Evolutionary conservation across 64 coral and sea anemone genomes (phyloP), one percentile per base, ranked within the genome.

Genomic region (Hydrozoanthus tunicans): DNA sequence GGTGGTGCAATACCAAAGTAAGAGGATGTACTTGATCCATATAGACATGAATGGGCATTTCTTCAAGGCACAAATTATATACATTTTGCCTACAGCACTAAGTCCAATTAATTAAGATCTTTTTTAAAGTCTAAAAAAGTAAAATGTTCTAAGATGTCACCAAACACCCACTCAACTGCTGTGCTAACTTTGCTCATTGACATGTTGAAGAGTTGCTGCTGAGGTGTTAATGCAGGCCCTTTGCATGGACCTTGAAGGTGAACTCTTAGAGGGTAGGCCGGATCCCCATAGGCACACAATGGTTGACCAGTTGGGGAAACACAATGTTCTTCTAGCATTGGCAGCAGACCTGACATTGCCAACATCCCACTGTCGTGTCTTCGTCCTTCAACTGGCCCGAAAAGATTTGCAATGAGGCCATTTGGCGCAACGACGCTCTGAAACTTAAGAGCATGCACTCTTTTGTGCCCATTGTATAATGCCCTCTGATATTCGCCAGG

Each of bases 21-120:
- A 68, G 64, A 15, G n/a, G 64, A 68, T 15, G 64, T 68, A 15
- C 12, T 68, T 68, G 3, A 68, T 68, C 64, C 64, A 68, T 68
- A 68, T 69, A 6, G 15, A 17, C 3, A 17, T 69, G 66, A 69
- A 20, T 69, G 66, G 66, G 66, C 66, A 69, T n/a, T 69, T 69
- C 66, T 69, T 20, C 23, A 69, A 69, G 6, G 66, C 66, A 69
- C 66, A n/a, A 69, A 69, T 69, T n/a, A 69, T 69, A 69, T 69
- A 69, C 66, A 69, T 69, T 69, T 69, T 69, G 15, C 66, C 66
- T 20, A 69, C 66, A 69, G 66, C 66, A 69, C 66, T 24, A 69
- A 69, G 66, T 20, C 66, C 66, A 69, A 69, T 14, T 69, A 20
- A 20, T 69, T 69, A 0, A 69, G 66, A 17, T 69, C 24, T 69